phyloP scores from a whole-genome alignment of 2,888 invertebrate genomes.

The Gari tellinella region DNA sequence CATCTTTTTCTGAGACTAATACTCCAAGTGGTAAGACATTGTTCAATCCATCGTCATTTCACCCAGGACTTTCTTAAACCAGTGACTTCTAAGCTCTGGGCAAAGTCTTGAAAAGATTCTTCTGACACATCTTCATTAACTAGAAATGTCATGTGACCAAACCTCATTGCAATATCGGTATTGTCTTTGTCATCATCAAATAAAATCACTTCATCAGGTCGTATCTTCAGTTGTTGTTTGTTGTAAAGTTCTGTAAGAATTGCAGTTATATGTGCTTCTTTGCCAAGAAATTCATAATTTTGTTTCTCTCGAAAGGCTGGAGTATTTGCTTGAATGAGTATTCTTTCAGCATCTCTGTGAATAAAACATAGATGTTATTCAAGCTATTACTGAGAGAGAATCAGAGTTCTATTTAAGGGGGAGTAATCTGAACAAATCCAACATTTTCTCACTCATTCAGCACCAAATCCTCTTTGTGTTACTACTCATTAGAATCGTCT shows the following conservation, averaged over 20 bases:
- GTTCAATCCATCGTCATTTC: constrained; percentile 23
- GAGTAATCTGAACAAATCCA: too few species aligned
- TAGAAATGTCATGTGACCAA: constrained; percentile 75
- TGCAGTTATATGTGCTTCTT: constrained; percentile 77
- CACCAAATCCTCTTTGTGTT: too few species aligned
- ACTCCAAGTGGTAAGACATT: too few species aligned
- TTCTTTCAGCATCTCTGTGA: constrained; percentile 73
- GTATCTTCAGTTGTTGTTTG: constrained; percentile 67
- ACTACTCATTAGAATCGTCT: too few species aligned
- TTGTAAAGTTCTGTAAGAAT: constrained; percentile 76
- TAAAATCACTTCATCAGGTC: constrained; percentile 74
- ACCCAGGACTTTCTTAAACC: constrained; percentile 49
- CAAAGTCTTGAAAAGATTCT: constrained; percentile 62
- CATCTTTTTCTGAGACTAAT: too few species aligned
- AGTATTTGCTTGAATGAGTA: constrained; percentile 78
- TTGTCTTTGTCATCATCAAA: constrained; percentile 79
- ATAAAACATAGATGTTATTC: constrained; percentile 6
- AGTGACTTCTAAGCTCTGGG: constrained; percentile 37
- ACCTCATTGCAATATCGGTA: constrained; percentile 73
- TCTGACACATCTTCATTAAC: constrained; percentile 69
- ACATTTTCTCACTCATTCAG: too few species aligned
- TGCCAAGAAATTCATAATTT: constrained; percentile 70
- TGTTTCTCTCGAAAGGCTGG: constrained; percentile 73
- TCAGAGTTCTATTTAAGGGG: too few species aligned
- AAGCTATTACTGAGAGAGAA: too few species aligned